A percentile compares a stretch with the other conserved stretches of the same genome.
Evolutionary conservation across 2,797 vertebrate species (phyloP).

Genomic region (Rhynchonycteris naso): DNA sequence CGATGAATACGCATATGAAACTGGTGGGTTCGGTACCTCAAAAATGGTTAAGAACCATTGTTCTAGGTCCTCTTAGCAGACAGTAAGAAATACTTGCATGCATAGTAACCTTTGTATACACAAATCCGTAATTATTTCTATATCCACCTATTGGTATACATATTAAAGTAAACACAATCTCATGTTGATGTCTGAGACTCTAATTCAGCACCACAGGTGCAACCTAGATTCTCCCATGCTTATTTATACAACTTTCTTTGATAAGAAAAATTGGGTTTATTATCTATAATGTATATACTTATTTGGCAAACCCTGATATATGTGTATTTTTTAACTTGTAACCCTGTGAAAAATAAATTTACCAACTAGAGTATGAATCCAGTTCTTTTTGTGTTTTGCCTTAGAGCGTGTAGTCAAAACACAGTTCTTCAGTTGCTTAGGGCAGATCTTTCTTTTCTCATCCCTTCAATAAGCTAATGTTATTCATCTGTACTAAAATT

Average conservation of each 20-base stretch:
- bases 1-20: no score
- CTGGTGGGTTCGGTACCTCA: no score
- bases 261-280: neutral
- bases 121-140: neutral
- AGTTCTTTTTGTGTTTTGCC: neutral
- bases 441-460: neutral
- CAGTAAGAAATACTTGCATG: neutral
- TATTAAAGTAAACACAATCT: neutral
- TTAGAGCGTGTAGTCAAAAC: neutral
- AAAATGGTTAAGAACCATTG: no score
- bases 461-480: neutral
- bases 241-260: neutral
- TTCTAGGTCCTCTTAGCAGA: neutral
- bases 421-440: neutral
- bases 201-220: neutral
- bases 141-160: neutral
- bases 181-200: neutral
- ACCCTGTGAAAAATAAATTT: neutral
- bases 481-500: neutral
- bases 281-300: neutral
- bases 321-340: neutral
- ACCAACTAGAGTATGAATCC: neutral
- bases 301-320: neutral
- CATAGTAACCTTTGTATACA: neutral
- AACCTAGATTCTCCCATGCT: neutral